Conservation (phyloP, 2,113 vertebrate species). For the Gallinago jamesoni region DNA sequence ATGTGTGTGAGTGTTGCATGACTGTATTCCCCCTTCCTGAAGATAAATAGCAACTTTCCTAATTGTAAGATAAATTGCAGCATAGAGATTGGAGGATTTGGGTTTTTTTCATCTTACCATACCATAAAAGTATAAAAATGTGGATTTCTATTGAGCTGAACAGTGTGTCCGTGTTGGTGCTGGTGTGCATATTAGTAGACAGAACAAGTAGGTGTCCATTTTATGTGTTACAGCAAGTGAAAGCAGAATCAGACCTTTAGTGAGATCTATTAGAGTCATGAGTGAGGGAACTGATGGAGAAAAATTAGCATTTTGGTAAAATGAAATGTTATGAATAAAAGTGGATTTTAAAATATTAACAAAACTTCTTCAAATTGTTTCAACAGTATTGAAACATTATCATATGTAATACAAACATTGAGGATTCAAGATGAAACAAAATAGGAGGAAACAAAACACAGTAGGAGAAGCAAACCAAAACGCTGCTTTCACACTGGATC, state of each 20-base stretch:
- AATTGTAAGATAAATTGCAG: background rate
- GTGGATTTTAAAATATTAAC: background rate
- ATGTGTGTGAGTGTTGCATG: fast-evolving
- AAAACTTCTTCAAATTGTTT: background rate
- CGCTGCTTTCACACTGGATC: background rate
- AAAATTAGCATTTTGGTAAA: background rate
- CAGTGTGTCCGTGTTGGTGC: background rate
- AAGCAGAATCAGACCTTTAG: background rate
- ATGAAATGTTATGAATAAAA: background rate
- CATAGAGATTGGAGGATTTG: background rate
- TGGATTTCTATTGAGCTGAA: background rate
- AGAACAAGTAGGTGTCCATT: background rate
- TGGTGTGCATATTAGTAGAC: background rate
- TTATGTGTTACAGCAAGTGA: background rate
- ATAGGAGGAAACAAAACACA: background rate
- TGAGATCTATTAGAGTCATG: background rate
- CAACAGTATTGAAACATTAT: background rate
- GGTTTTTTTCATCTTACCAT: background rate
- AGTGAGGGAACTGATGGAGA: background rate
- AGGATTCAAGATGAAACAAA: background rate
- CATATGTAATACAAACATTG: background rate
- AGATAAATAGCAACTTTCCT: background rate
- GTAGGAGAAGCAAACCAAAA: background rate
- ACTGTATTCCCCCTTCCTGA: background rate
- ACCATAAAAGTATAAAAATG: background rate